phyloP scores from a whole-genome alignment of 30 jellyfish, hydroid and myxozoan genomes.

The Aurelia aurita region DNA sequence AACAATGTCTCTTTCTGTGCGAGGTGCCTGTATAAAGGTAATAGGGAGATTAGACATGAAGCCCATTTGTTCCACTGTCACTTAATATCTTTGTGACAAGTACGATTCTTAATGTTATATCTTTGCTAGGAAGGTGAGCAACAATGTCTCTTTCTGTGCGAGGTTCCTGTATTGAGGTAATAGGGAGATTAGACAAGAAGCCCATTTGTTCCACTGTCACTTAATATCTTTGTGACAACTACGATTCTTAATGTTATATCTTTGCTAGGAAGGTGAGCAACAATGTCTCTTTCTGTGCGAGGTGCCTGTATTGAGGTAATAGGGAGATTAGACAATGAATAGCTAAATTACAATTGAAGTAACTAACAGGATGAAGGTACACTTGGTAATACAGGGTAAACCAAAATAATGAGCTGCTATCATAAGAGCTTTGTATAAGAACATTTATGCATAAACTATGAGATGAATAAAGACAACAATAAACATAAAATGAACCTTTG shows the following conservation, averaged over 20 bases:
- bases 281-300: constrained; percentile 71
- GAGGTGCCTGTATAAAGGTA: constrained; percentile 26
- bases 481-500: constrained; percentile 52
- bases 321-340: background rate
- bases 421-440: too few species aligned
- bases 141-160: constrained; percentile 76
- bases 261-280: constrained; percentile 88
- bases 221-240: constrained; percentile 95
- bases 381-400: too few species aligned
- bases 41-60: background rate
- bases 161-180: constrained; percentile 16
- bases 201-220: constrained; percentile 96
- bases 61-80: constrained; percentile 93
- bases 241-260: constrained; percentile 85
- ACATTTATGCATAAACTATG: too few species aligned
- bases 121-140: constrained; percentile 86
- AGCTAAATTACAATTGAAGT: too few species aligned
- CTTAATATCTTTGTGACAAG: constrained; percentile 94
- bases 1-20: constrained; percentile 75
- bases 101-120: constrained; percentile 87
- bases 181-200: constrained; percentile 6
- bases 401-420: too few species aligned
- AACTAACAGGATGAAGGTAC: too few species aligned
- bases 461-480: too few species aligned
- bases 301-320: constrained; percentile 18